phyloP scores from a whole-genome alignment of 2,113 vertebrate species.

The Tachysurus vachellii region DNA sequence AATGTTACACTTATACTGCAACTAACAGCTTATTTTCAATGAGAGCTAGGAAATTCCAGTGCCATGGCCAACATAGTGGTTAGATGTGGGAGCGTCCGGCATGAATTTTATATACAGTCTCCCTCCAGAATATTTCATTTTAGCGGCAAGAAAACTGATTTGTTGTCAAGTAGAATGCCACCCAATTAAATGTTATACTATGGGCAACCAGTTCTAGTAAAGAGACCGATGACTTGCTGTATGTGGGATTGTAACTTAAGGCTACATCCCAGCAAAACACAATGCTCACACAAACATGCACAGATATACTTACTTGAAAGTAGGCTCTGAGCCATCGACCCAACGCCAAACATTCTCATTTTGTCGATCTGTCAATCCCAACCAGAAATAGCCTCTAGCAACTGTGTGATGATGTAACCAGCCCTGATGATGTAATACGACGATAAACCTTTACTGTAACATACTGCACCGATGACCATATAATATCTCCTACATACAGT shows the following conservation, averaged over 20 bases:
- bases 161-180: no score
- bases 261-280: neutral
- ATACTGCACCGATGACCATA: neutral
- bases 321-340: conserved; percentile 82
- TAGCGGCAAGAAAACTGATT: no score
- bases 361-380: conserved; percentile 85
- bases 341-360: conserved; percentile 87
- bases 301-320: conserved; percentile 80
- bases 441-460: neutral
- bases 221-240: no score
- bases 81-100: no score
- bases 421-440: conserved; percentile 70
- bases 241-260: neutral
- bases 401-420: conserved; percentile 83
- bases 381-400: conserved; percentile 88
- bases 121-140: no score
- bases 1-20: no score
- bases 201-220: no score
- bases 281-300: neutral
- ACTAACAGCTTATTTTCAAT: no score
- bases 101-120: no score
- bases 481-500: neutral
- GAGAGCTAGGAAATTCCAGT: no score
- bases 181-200: no score
- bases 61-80: no score